A percentile compares a stretch with the other conserved stretches of the same genome.
phyloP scores from a whole-genome alignment of 2,797 vertebrate species.

The Micrastur ruficollis region DNA sequence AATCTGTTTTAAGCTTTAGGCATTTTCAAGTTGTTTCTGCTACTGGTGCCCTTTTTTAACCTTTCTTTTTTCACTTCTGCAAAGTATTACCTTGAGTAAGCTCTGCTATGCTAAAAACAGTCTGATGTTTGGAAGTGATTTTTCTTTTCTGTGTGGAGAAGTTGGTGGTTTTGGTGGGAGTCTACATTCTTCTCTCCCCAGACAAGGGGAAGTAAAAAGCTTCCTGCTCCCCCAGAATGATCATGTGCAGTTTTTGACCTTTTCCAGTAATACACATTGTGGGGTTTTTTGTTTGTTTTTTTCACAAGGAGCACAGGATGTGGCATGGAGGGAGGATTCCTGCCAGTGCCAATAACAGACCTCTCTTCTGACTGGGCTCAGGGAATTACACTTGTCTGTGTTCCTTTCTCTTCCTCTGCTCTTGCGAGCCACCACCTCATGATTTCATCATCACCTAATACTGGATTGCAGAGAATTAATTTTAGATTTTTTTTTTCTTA shows the following conservation, averaged over 20 bases:
- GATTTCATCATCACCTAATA: background rate
- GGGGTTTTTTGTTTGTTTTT: background rate
- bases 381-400: background rate
- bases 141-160: background rate
- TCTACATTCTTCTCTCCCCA: background rate
- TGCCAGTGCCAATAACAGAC: background rate
- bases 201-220: background rate
- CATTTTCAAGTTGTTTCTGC: background rate
- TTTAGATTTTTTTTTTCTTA: background rate
- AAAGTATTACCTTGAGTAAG: background rate
- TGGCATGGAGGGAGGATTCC: background rate
- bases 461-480: background rate
- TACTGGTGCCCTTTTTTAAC: background rate
- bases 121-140: background rate
- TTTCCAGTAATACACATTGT: background rate
- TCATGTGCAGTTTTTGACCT: background rate
- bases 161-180: background rate
- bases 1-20: background rate
- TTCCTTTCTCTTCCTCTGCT: background rate
- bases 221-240: background rate
- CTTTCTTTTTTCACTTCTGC: background rate
- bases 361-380: background rate
- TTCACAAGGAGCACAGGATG: background rate
- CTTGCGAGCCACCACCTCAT: background rate
- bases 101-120: background rate